Percentiles rank a stretch among this genome's conserved stretches.
Conservation (phyloP, 2,113 vertebrate genomes). For the Scomber colias region DNA sequence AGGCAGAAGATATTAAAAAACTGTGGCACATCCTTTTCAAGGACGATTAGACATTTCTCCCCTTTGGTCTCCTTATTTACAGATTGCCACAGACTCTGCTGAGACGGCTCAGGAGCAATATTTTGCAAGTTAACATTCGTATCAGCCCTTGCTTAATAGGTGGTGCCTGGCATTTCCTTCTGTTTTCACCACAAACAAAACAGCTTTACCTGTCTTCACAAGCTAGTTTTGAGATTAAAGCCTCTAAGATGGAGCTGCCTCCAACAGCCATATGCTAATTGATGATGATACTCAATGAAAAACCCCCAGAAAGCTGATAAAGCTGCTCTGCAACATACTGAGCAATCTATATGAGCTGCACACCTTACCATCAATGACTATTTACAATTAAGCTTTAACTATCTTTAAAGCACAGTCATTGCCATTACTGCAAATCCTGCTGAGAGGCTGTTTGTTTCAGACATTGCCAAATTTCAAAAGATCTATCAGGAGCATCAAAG, state of each 20-base stretch:
- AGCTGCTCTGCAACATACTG: constrained; percentile 23
- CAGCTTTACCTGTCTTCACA: constrained; percentile 19
- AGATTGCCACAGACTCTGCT: constrained; percentile 55
- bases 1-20: constrained; percentile 81
- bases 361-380: neutral
- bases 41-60: constrained; percentile 78
- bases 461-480: too few relatives aligned
- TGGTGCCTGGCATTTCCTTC: constrained; percentile 40
- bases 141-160: constrained; percentile 48
- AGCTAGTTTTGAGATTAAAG: constrained; percentile 48
- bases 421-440: neutral
- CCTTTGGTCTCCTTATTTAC: constrained; percentile 76
- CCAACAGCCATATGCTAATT: constrained; percentile 49
- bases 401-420: constrained; percentile 1
- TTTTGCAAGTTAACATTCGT: constrained; percentile 51
- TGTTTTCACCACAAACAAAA: constrained; percentile 33
- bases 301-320: constrained; percentile 20
- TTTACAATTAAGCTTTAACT: too few relatives aligned
- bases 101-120: constrained; percentile 50
- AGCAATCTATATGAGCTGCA: neutral
- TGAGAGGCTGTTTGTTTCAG: too few relatives aligned
- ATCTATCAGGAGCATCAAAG: too few relatives aligned
- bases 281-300: constrained; percentile 47
- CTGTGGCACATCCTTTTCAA: constrained; percentile 79
- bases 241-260: constrained; percentile 29